Base-by-base conservation (phyloP, 2,797 vertebrate genomes). In the Holocentrus rufus region DNA sequence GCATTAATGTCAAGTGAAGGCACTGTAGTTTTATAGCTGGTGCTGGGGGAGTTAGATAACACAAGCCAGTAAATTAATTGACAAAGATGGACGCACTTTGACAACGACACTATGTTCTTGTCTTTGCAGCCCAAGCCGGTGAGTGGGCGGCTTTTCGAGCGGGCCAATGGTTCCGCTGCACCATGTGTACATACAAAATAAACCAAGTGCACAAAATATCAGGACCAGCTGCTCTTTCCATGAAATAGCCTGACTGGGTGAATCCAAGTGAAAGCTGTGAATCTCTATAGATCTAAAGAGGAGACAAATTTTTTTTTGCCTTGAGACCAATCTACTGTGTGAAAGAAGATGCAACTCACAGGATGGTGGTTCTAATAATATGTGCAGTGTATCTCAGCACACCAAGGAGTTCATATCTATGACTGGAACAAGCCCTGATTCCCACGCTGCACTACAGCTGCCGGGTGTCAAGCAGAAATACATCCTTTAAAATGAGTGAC, bases 41-140 rank as follows among this genome's bases (percentile, higher is more conserved):
- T 65, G 85, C 82, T 81, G 83, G 53, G 68, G 55, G 64, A 78
- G 77, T 65, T 74, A 17, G 86, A 89, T 82, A 79, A 80, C 72
- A 56, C 59, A 27, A 54, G 79, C 10, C 63, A 6, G 64, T 65
- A 58, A 76, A 82, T 81, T 59, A 85, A 78, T 60, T 44, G 71
- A 82, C 77, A 76, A 74, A 87, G 84, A 90, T 39, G 65, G 75
- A 72, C 23, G 3, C 70, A 59, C 81, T 80, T n/a, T 75, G 78
- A 87, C 85, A 76, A 70, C 50, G 1, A 64, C 72, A n/a, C 67
- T 69, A 34, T 68, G 61, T 72, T 74, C 56, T 54, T 31, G 23
- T 69, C 3, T 7, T 69, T 52, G 15, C 0, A 8, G 30, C 20
- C 54, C 4, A 4, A 65, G 67, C 64, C 56, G 42, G 23, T 0